Evolutionary conservation across 2,888 invertebrate genomes (phyloP).

Genomic region (Gryllus longicercus): DNA sequence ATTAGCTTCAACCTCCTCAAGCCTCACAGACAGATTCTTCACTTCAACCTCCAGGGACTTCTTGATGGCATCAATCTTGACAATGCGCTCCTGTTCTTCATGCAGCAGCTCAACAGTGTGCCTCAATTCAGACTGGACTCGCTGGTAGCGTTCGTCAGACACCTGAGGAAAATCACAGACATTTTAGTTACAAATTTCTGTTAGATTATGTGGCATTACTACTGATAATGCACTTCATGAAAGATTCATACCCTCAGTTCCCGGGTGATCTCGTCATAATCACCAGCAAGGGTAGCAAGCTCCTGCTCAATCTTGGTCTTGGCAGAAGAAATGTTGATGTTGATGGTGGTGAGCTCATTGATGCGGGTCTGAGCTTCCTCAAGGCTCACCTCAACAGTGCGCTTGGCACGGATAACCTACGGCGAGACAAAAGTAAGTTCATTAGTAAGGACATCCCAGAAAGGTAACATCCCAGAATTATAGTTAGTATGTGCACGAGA

Average conservation of each 20-base stretch:
- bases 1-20: constrained; percentile 95
- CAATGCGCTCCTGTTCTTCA: constrained; percentile 94
- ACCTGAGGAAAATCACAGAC: constrained; percentile 44
- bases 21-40: constrained; percentile 86
- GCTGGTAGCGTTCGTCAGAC: constrained; percentile 89
- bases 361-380: constrained; percentile 90
- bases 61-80: constrained; percentile 96
- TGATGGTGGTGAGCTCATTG: constrained; percentile 91
- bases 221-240: neutral
- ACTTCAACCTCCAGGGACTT: constrained; percentile 97
- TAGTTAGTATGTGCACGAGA: neutral
- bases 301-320: constrained; percentile 96
- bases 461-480: neutral
- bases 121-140: constrained; percentile 86
- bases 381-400: constrained; percentile 81
- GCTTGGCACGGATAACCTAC: constrained; percentile 87
- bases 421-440: constrained; percentile 28
- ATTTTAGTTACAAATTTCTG: neutral
- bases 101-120: constrained; percentile 91
- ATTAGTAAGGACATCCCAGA: neutral
- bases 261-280: constrained; percentile 97
- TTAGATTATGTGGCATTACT: neutral
- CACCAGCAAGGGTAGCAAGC: constrained; percentile 82
- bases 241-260: constrained; percentile 73
- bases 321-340: constrained; percentile 89